phyloP scores from a whole-genome alignment of 2,113 vertebrate genomes.

The Otocyon megalotis region DNA sequence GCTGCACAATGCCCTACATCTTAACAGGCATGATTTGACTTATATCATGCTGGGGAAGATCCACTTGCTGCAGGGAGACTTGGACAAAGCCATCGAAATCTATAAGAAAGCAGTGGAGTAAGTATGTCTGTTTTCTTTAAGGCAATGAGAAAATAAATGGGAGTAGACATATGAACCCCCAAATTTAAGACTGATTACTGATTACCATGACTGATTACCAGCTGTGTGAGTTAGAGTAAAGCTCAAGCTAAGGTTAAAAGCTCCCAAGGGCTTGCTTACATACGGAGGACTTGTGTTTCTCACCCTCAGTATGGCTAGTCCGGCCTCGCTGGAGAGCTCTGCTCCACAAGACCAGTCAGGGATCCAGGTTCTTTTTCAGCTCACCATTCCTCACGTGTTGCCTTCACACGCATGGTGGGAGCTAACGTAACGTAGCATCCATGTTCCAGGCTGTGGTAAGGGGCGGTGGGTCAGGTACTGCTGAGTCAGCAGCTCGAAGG shows the following conservation, averaged over 20 bases:
- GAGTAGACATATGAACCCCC: background rate
- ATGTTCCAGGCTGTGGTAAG: background rate
- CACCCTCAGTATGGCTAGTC: background rate
- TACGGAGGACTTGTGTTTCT: background rate
- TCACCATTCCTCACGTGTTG: background rate
- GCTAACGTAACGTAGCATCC: background rate
- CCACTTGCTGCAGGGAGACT: conserved; percentile 92
- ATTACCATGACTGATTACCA: background rate
- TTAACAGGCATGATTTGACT: conserved; percentile 94
- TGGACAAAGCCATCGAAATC: conserved; percentile 93
- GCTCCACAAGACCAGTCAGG: background rate
- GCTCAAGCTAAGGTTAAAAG: background rate
- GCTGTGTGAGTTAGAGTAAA: background rate
- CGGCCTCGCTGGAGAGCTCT: background rate
- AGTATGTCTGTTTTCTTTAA: conserved; percentile 83
- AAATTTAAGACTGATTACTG: background rate
- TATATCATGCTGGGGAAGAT: conserved; percentile 96
- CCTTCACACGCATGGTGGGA: background rate
- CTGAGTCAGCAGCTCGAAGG: background rate
- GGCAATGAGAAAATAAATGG: background rate
- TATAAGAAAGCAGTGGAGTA: conserved; percentile 96
- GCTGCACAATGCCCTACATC: conserved; percentile 93
- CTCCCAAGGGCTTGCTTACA: background rate
- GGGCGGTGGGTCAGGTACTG: background rate
- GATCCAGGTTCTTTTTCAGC: background rate